A percentile compares a stretch with the other conserved stretches of the same genome.
Conservation (phyloP, 2,113 vertebrate species). For the Misgurnus anguillicaudatus region DNA sequence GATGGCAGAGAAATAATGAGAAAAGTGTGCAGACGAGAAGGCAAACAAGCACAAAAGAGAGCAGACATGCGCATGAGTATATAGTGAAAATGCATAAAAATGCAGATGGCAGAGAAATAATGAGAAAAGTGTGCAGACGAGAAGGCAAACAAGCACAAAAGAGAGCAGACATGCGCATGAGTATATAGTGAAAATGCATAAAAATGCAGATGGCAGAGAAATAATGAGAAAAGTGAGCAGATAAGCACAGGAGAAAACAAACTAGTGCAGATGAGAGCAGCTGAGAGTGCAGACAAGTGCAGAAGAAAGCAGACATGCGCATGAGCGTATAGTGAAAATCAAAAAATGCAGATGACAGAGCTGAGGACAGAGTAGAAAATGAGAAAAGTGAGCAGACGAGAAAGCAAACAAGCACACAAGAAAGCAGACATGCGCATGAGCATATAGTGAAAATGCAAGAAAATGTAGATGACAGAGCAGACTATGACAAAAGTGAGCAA, state of each 20-base stretch:
- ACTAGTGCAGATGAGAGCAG: not conserved
- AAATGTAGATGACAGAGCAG: not conserved
- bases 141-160: not conserved
- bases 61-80: too few species aligned
- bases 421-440: conserved; percentile 17
- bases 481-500: too few species aligned
- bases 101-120: too few species aligned
- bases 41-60: too few species aligned
- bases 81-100: too few species aligned
- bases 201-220: too few species aligned
- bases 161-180: not conserved
- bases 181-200: not conserved
- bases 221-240: not conserved
- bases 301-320: not conserved
- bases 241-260: not conserved
- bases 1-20: too few species aligned
- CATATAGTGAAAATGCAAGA: conserved; percentile 46
- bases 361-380: conserved; percentile 48
- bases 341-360: not conserved
- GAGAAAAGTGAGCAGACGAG: not conserved
- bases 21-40: too few species aligned
- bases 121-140: not conserved
- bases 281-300: not conserved
- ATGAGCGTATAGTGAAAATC: not conserved
- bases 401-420: too few species aligned